Conservation (phyloP, 2,888 invertebrate species). For the Drosophila anomelani region DNA sequence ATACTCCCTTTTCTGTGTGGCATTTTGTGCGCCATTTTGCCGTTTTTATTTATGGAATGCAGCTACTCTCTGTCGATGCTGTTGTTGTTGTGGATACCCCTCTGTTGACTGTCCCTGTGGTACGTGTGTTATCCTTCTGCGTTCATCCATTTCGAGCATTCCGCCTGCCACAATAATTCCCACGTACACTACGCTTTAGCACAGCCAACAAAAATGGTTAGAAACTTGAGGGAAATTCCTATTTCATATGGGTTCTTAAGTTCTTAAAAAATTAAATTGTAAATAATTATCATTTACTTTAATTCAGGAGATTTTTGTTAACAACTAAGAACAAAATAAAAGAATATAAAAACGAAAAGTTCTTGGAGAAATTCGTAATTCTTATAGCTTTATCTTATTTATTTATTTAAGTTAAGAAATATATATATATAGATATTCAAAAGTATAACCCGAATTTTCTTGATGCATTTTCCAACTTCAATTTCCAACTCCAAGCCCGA, state of each 20-base stretch:
- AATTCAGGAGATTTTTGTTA: background rate
- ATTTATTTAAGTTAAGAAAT: background rate
- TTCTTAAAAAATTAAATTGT: background rate
- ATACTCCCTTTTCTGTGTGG: slow-evolving; percentile 29
- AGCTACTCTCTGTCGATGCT: slow-evolving; percentile 63
- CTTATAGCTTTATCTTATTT: background rate
- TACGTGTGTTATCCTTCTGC: slow-evolving; percentile 71
- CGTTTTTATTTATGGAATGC: slow-evolving; percentile 77
- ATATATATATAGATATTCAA: background rate
- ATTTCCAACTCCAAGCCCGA: slow-evolving; percentile 30
- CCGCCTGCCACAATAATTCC: slow-evolving; percentile 73
- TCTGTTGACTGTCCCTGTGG: slow-evolving; percentile 29
- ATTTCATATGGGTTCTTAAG: background rate
- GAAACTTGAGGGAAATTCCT: background rate
- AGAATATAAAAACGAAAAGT: background rate
- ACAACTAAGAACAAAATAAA: background rate
- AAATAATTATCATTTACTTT: too few species aligned
- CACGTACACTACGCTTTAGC: slow-evolving; percentile 54
- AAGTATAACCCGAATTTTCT: background rate
- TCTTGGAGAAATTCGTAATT: background rate
- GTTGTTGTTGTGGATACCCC: slow-evolving; percentile 2
- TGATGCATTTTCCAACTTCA: slow-evolving; percentile 33
- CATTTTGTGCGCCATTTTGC: slow-evolving; percentile 75
- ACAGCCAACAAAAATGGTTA: slow-evolving; percentile 4
- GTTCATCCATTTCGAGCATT: slow-evolving; percentile 60